Conservation (phyloP, 2,797 vertebrate genomes). For the Scolopax bukidnonensis region DNA sequence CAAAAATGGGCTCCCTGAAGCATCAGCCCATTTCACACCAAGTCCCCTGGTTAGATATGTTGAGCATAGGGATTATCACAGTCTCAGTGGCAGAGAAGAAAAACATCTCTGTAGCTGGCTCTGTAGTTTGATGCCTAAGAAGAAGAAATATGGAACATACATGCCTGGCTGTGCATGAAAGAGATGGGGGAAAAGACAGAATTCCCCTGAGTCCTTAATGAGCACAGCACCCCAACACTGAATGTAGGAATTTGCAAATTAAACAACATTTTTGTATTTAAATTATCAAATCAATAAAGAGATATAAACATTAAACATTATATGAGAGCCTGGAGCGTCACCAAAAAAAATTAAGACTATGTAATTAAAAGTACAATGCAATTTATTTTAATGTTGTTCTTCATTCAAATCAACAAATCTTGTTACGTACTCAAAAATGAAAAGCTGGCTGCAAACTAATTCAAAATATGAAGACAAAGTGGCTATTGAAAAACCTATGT, state of each 20-base stretch:
- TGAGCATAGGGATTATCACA: accelerated
- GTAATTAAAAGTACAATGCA: constrained; percentile 71
- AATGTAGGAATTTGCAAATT: constrained; percentile 25
- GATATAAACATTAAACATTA: constrained; percentile 56
- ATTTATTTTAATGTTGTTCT: constrained; percentile 63
- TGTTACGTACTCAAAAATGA: constrained; percentile 65
- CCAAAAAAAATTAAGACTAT: constrained; percentile 55
- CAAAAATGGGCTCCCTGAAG: neutral
- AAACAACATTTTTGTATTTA: constrained; percentile 15
- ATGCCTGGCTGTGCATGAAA: neutral
- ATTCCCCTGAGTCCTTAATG: constrained; percentile 12
- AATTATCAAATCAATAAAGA: constrained; percentile 57
- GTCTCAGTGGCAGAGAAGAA: neutral
- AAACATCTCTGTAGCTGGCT: neutral
- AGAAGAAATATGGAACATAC: neutral
- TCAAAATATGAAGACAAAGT: constrained; percentile 67
- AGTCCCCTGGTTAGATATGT: neutral
- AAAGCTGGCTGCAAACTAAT: constrained; percentile 52
- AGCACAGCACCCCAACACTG: neutral
- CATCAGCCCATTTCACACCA: neutral
- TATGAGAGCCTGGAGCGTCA: constrained; percentile 61
- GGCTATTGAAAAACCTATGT: constrained; percentile 41
- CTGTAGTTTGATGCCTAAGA: neutral
- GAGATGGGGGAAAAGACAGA: neutral
- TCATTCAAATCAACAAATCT: constrained; percentile 58